Percentiles rank a stretch among this genome's conserved stretches.
Evolutionary conservation across 2,113 vertebrate genomes (phyloP).

Genomic region (Corythaixoides concolor): DNA sequence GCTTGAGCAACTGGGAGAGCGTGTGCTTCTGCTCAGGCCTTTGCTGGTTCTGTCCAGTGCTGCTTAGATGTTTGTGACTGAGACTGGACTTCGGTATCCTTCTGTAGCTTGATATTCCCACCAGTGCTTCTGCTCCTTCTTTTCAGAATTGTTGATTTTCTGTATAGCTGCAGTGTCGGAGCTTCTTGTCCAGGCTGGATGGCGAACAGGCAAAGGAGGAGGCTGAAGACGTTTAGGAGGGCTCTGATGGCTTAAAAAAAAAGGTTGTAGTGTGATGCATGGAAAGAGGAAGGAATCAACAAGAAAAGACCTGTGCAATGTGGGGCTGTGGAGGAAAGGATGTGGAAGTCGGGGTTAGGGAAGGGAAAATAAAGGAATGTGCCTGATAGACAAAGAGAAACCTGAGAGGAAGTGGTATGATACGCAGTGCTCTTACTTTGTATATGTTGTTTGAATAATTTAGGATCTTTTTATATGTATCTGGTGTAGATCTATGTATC

Average conservation of each 20-base stretch:
- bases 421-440: neutral
- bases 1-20: neutral
- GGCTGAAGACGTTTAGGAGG: neutral
- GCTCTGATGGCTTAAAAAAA: neutral
- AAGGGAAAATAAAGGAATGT: too few species aligned
- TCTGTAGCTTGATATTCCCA: neutral
- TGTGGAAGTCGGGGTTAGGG: neutral
- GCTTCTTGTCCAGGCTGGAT: neutral
- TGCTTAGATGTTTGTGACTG: neutral
- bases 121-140: neutral
- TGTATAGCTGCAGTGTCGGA: rapidly evolving
- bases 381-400: neutral
- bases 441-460: neutral
- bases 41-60: neutral
- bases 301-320: neutral
- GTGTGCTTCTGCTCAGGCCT: neutral
- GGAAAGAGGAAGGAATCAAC: neutral
- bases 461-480: neutral
- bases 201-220: neutral
- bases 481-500: neutral
- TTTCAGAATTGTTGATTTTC: neutral
- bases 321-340: neutral
- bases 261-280: neutral
- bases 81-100: rapidly evolving
- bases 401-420: neutral